phyloP scores from a whole-genome alignment of 1,140 invertebrate genomes.

The Conus betulinus region DNA sequence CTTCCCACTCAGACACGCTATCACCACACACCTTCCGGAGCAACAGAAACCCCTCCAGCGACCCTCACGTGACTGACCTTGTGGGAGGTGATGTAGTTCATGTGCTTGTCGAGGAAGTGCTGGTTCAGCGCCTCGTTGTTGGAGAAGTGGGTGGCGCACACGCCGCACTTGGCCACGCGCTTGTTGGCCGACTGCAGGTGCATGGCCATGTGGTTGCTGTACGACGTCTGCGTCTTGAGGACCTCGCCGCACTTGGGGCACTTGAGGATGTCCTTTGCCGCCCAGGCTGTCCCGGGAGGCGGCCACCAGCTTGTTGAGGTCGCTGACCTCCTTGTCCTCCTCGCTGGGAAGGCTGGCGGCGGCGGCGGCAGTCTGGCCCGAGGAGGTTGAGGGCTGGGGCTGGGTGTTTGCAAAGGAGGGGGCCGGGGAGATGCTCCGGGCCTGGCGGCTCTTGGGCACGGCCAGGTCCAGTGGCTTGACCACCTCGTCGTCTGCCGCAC shows the following conservation, averaged over 20 bases:
- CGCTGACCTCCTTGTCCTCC: neutral
- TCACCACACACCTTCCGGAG: neutral
- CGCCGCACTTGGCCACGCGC: slow-evolving; percentile 70
- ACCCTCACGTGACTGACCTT: slow-evolving; percentile 1
- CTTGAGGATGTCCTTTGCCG: slow-evolving; percentile 32
- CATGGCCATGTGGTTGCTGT: slow-evolving; percentile 68
- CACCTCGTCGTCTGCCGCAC: neutral
- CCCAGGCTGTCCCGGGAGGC: neutral
- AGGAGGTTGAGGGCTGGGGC: neutral
- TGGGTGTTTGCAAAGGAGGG: neutral
- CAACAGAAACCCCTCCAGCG: neutral
- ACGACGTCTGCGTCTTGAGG: slow-evolving; percentile 66
- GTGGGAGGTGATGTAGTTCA: slow-evolving; percentile 42
- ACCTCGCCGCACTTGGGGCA: slow-evolving; percentile 66
- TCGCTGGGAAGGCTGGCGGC: no score
- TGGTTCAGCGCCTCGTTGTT: slow-evolving; percentile 69
- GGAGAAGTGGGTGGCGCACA: slow-evolving; percentile 70
- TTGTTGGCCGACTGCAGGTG: slow-evolving; percentile 61
- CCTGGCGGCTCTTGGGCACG: slow-evolving; percentile 49
- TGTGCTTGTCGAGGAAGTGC: slow-evolving; percentile 66
- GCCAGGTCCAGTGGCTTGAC: slow-evolving; percentile 71
- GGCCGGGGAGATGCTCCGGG: neutral
- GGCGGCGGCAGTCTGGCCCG: neutral
- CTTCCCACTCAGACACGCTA: neutral
- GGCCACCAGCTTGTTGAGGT: no score